A percentile compares a stretch with the other conserved stretches of the same genome.
Conservation (phyloP, 2,888 invertebrate species). For the Marasmarcha lunaedactyla region DNA sequence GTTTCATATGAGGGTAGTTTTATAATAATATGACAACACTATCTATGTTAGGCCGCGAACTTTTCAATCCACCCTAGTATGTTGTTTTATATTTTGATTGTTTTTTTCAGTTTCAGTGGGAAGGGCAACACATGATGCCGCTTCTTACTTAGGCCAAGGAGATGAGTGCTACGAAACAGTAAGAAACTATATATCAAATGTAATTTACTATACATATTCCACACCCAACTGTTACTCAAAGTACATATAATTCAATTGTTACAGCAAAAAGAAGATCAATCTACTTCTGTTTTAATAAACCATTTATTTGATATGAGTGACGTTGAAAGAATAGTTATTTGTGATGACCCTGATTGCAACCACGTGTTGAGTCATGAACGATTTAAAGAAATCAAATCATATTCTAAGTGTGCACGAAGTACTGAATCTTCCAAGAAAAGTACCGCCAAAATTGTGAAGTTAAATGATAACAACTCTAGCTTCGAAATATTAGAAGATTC, state of each 20-base stretch:
- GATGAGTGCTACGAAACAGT: slow-evolving; percentile 42
- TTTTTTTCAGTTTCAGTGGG: slow-evolving; percentile 23
- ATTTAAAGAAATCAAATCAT: no score
- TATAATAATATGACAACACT: no score
- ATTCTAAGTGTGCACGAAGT: background rate
- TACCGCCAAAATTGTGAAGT: background rate
- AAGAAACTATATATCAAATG: slow-evolving; percentile 14
- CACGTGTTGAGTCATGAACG: background rate
- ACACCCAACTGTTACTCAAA: no score
- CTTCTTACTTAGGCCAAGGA: slow-evolving; percentile 45
- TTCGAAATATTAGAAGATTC: background rate
- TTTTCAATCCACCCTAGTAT: no score
- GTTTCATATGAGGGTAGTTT: no score
- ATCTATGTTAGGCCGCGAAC: no score
- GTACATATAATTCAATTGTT: slow-evolving; percentile 15
- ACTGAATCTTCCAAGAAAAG: background rate
- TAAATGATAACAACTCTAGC: background rate
- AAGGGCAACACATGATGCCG: slow-evolving; percentile 22
- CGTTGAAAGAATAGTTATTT: slow-evolving; percentile 28
- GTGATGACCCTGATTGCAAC: slow-evolving; percentile 5
- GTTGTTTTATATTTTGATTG: no score
- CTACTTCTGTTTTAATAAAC: slow-evolving; percentile 47
- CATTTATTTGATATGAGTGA: slow-evolving; percentile 54
- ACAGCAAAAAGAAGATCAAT: slow-evolving; percentile 32
- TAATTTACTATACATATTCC: no score